phyloP scores from a whole-genome alignment of 2,888 invertebrate species.

The Apamea sordens region DNA sequence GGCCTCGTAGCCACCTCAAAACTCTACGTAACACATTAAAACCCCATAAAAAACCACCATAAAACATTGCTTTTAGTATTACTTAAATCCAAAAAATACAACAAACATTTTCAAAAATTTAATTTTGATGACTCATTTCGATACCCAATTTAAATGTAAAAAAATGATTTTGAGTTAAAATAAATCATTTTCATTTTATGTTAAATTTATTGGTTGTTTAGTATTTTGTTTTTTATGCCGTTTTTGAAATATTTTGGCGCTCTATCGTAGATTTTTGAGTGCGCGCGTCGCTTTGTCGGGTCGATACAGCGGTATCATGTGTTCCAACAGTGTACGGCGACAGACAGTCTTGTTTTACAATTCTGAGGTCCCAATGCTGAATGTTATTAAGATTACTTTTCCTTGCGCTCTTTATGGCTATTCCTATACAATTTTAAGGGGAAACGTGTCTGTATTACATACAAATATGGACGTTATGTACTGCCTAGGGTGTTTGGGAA shows the following conservation, averaged over 20 bases:
- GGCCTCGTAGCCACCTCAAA: slow-evolving; percentile 78
- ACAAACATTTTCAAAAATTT: slow-evolving; percentile 10
- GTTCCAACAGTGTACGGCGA: slow-evolving; percentile 83
- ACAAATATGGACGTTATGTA: slow-evolving; percentile 69
- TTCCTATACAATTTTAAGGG: slow-evolving; percentile 69
- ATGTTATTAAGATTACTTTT: slow-evolving; percentile 77
- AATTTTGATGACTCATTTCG: background rate
- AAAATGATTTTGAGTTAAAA: slow-evolving; percentile 3
- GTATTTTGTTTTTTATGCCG: slow-evolving; percentile 43
- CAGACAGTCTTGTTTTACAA: slow-evolving; percentile 88
- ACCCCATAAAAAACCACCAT: slow-evolving; percentile 38
- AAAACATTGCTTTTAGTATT: background rate
- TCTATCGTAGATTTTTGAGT: slow-evolving; percentile 76
- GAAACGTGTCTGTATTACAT: slow-evolving; percentile 47
- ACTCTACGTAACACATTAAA: slow-evolving; percentile 67
- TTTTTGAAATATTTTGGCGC: slow-evolving; percentile 69
- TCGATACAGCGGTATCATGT: slow-evolving; percentile 88
- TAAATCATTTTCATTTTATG: background rate
- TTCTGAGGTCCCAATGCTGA: slow-evolving; percentile 75
- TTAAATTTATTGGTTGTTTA: slow-evolving; percentile 10
- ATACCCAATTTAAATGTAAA: background rate
- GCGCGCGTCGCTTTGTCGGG: slow-evolving; percentile 87
- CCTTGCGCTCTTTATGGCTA: slow-evolving; percentile 64
- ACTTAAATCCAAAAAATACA: slow-evolving; percentile 11
- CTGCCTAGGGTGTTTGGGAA: slow-evolving; percentile 53